These are phyloP conservation scores for Etheostoma perlongum DNA, from an alignment of 2,797 vertebrate genomes.

Conservation along the genomic window DNA sequence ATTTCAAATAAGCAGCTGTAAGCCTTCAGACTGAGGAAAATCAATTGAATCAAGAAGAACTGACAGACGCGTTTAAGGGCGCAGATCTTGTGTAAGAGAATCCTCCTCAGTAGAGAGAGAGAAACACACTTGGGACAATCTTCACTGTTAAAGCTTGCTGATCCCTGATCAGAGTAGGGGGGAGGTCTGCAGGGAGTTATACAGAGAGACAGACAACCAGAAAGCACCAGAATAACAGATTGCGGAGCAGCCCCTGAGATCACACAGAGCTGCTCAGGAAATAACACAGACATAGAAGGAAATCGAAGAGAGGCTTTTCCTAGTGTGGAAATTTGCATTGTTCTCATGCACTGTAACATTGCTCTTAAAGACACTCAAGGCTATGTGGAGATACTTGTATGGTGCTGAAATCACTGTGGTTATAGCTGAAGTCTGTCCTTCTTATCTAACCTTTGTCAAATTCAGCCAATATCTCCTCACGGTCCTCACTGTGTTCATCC, in stretches of 20 bases:
- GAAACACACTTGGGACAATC: constrained; percentile 63
- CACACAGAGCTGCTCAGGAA: constrained; percentile 35
- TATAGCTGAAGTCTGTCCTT: too few species aligned
- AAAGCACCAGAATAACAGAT: constrained; percentile 61
- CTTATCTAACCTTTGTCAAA: not conserved
- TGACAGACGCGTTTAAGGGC: constrained; percentile 88
- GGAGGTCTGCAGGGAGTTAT: constrained; percentile 68
- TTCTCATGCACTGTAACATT: constrained; percentile 28
- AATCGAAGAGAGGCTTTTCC: constrained; percentile 49
- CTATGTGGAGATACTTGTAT: constrained; percentile 15
- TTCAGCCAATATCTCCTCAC: not conserved
- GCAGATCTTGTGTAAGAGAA: constrained; percentile 81
- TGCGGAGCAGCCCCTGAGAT: constrained; percentile 54
- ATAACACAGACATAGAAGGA: constrained; percentile 43
- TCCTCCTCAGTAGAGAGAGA: constrained; percentile 73
- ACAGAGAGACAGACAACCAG: constrained; percentile 64
- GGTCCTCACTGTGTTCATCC: not conserved
- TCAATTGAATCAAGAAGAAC: constrained; percentile 85
- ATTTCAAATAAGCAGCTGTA: constrained; percentile 44
- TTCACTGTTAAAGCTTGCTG: constrained; percentile 69
- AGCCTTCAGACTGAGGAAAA: constrained; percentile 60
- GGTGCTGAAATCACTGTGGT: constrained; percentile 26
- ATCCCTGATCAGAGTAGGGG: constrained; percentile 76
- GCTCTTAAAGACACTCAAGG: constrained; percentile 8
- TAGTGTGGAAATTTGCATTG: constrained; percentile 27